Base-by-base conservation (phyloP, 2,888 invertebrate genomes). In the Cetonia aurata region DNA sequence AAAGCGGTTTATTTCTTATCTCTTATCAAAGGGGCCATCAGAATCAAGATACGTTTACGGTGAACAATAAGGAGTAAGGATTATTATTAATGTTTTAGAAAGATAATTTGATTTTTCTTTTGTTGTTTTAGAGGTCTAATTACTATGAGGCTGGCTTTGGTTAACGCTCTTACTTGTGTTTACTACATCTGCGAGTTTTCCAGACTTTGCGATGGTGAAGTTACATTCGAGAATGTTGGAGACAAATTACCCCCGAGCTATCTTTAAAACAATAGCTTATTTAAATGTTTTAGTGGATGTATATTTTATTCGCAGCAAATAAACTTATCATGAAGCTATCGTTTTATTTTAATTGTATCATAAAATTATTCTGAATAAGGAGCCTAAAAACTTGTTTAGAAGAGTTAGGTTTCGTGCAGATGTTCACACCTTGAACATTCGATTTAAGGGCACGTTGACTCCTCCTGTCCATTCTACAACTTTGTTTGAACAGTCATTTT, bases 111-210 rank as follows among this genome's bases (percentile, higher is more conserved):
- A 37, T 6, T 19, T 25, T 53, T 53, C 10, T 25, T 25, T 52
- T 19, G 19, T 52, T 25, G n/a, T 57, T 65, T 41, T n/a, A 65
- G 62, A n/a, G 17, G 1, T 1, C 37, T 50, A 2, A 4, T 65
- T 1, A 37, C 50, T 17, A 12, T 65, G n/a, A 65, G 50, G n/a
- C 25, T 65, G 33, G 50, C 41, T 10, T 3, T 37, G 12, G 17
- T 65, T 50, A 65, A 65, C 10, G n/a, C 19, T 0, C 15, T 65
- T 19, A 65, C 62, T n/a, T 65, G 50, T 33, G 1, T 65, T 31
- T 65, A 65, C 17, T 65, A 65, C 12, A 37, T 48, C 37, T 50
- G 62, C 17, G 62, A 33, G 6, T 65, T 37, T n/a, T 52, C 50
- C 3, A 65, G 31, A 37, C 37, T 50, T n/a, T 37, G 50, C 17